Evolutionary conservation across 2,113 vertebrate species (phyloP), one percentile per base, ranked within the genome.

Genomic region (Entomyzon cyanotis): DNA sequence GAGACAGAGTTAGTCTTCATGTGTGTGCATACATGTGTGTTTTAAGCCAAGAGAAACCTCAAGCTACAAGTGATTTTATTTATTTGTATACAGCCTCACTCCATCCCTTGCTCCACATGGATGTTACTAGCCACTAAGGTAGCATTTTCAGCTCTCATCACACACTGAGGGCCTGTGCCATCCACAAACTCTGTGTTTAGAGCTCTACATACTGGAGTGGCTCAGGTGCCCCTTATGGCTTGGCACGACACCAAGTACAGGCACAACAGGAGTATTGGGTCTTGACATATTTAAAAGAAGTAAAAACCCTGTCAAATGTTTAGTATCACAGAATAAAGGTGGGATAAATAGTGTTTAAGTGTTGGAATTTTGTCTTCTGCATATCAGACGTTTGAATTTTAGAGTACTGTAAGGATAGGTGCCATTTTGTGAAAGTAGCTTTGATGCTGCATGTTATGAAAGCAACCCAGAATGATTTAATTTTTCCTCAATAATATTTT

Each of bases 121-220:
- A 12, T 11, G 4, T 25, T 5, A 2, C 39, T 42, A n/a, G n/a
- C 35, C 78, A 31, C 15, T 41, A 31, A 39, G 21, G 31, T 21
- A n/a, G 7, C 23, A 53, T 76, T 76, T 93, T 79, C 25, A 64
- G 28, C 41, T 59, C 37, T 71, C 14, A n/a, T 37, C 14, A 3
- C 27, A 27, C 9, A n/a, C 33, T 3, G 46, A 77, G 56, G 39
- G 14, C 10, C 21, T 41, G 27, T 12, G 30, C 60, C 39, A 39
- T 37, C 10, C 35, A 44, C 1, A 0, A 37, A 33, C 1, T 3
- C 21, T 33, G 21, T 3, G 2, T n/a, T 64, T 60, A 68, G 15
- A 55, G 35, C 35, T 76, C 39, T 46, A 19, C 42, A 9, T 0
- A 1, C 12, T 0, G 0, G 23, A 35, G 69, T 3, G 31, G 17